A percentile compares a stretch with the other conserved stretches of the same genome.
These are phyloP conservation scores for Musca domestica DNA, from an alignment of 1,140 invertebrate genomes.

Conservation along the genomic window DNA sequence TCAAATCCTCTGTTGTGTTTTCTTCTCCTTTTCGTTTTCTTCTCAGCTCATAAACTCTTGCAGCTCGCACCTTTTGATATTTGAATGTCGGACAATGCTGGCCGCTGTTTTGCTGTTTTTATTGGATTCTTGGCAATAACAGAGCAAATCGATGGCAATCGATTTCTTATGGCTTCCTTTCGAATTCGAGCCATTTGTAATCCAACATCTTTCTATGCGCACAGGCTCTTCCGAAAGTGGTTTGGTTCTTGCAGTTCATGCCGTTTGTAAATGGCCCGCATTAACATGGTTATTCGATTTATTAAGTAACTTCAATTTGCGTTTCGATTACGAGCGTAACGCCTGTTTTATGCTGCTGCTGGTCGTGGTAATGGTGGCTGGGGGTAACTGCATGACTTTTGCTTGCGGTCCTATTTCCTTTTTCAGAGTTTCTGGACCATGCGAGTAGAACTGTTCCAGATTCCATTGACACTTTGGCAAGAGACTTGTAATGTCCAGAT, in stretches of 20 bases:
- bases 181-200: background rate
- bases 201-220: slow-evolving; percentile 43
- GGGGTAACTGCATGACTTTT: background rate
- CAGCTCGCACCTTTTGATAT: slow-evolving; percentile 51
- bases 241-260: slow-evolving; percentile 16
- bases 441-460: no score
- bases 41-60: slow-evolving; percentile 50
- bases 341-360: slow-evolving; percentile 31
- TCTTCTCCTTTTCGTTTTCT: background rate
- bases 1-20: background rate
- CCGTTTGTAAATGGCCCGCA: slow-evolving; percentile 51
- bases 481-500: no score
- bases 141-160: slow-evolving; percentile 26
- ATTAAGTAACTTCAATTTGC: slow-evolving; percentile 55
- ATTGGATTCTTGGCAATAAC: background rate
- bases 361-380: background rate
- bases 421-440: no score
- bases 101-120: background rate
- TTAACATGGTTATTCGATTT: slow-evolving; percentile 54
- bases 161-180: slow-evolving; percentile 2
- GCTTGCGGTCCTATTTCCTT: background rate
- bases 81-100: slow-evolving; percentile 45
- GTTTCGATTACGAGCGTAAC: slow-evolving; percentile 47
- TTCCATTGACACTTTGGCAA: no score
- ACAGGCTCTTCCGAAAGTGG: slow-evolving; percentile 12